Conservation (phyloP, 2,797 vertebrate species). For the Arremon aurantiirostris region DNA sequence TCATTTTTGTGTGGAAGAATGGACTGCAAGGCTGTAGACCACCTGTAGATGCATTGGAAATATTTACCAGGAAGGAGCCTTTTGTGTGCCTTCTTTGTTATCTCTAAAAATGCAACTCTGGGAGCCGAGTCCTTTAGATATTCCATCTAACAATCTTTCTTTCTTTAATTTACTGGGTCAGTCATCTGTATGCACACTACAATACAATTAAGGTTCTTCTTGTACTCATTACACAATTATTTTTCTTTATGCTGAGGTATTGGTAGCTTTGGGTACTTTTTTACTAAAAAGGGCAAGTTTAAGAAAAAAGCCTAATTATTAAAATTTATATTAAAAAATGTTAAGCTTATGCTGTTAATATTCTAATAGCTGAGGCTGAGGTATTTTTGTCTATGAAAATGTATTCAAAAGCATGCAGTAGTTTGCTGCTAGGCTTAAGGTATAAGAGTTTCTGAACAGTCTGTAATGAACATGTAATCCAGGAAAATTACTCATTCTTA, state of each 20-base stretch:
- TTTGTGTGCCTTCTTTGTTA: neutral
- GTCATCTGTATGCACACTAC: neutral
- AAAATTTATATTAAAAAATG: constrained; percentile 1
- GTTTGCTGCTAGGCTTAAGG: constrained; percentile 40
- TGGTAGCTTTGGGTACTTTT: neutral
- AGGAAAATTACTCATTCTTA: constrained; percentile 51
- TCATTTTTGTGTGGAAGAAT: neutral
- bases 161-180: neutral
- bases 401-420: constrained; percentile 53
- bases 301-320: neutral
- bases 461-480: constrained; percentile 66
- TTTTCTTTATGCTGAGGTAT: neutral
- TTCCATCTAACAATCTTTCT: neutral
- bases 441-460: constrained; percentile 51
- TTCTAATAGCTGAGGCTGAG: neutral
- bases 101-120: neutral
- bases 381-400: constrained; percentile 44
- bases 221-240: neutral
- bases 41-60: neutral
- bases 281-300: neutral
- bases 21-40: neutral
- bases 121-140: neutral
- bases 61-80: neutral
- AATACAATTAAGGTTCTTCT: neutral
- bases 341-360: constrained; percentile 25